Conservation (phyloP, 2,888 invertebrate species). For the Calameuta pallipes region DNA sequence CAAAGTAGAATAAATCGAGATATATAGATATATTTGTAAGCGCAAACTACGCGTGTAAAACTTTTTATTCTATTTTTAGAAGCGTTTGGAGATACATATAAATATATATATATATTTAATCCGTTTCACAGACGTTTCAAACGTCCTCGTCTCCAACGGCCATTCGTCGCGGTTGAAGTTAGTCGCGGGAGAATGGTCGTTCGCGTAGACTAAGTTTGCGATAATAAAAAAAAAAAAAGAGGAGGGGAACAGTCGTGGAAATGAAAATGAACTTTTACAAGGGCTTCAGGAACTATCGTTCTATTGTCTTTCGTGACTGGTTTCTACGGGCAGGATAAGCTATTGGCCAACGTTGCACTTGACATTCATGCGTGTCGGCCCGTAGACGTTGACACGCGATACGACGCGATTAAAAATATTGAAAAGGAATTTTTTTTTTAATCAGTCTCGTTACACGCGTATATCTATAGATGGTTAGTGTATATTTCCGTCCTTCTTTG, state of each 20-base stretch:
- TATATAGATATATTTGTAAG: background rate
- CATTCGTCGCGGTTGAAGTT: background rate
- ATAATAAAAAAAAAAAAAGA: background rate
- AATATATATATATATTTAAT: background rate
- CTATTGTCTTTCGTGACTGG: background rate
- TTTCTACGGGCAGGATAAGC: background rate
- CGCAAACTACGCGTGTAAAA: background rate
- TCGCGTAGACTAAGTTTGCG: background rate
- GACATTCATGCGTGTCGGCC: background rate
- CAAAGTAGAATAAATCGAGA: background rate
- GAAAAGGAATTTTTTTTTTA: background rate
- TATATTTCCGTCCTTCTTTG: too few relatives aligned
- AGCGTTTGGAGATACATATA: too few relatives aligned
- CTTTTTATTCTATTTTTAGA: background rate
- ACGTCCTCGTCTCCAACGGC: background rate
- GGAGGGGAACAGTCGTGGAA: background rate
- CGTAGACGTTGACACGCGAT: background rate
- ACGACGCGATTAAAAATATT: background rate
- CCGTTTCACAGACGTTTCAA: background rate
- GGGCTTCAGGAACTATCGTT: background rate
- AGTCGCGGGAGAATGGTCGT: background rate
- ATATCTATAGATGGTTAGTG: background rate
- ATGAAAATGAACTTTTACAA: background rate
- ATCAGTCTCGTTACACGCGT: background rate
- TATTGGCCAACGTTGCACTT: background rate